Percentiles rank a stretch among this genome's conserved stretches.
Evolutionary conservation across 2,888 invertebrate genomes (phyloP).

Genomic region (Drosophila recens): DNA sequence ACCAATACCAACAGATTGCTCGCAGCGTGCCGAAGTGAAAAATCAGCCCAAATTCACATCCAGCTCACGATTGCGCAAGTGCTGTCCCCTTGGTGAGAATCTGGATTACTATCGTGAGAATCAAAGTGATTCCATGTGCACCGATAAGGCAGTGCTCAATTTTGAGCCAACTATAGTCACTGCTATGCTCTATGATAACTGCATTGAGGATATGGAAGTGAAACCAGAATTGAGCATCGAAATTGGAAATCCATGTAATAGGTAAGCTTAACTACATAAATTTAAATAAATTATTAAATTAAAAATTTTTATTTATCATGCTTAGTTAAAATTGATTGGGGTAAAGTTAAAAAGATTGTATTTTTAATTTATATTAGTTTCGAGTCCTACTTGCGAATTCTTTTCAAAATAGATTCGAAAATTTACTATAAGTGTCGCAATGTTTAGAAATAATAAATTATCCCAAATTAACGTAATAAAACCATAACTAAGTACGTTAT

Average conservation of each 20-base stretch:
- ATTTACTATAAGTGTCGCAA: too few species aligned
- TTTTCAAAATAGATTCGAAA: too few species aligned
- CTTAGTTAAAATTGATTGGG: neutral
- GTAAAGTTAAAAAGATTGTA: neutral
- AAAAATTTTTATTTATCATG: too few species aligned
- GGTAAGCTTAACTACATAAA: constrained; percentile 62
- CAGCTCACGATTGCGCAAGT: constrained; percentile 85
- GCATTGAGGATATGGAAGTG: constrained; percentile 83
- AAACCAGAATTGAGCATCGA: constrained; percentile 70
- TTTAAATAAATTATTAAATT: neutral
- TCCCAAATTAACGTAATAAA: too few species aligned
- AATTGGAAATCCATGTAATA: constrained; percentile 84
- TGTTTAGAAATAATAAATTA: neutral
- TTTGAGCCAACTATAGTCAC: constrained; percentile 76
- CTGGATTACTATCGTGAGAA: constrained; percentile 74
- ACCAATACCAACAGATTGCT: constrained; percentile 71
- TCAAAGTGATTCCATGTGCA: constrained; percentile 73
- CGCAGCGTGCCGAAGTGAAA: constrained; percentile 74
- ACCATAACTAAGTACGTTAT: neutral
- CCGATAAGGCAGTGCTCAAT: constrained; percentile 44
- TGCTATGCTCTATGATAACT: constrained; percentile 83
- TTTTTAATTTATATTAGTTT: too few species aligned
- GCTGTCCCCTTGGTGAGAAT: constrained; percentile 83
- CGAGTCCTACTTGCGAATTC: neutral
- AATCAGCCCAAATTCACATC: constrained; percentile 70